Evolutionary conservation across 2,113 vertebrate species (phyloP).

Genomic region (Galeopterus variegatus): DNA sequence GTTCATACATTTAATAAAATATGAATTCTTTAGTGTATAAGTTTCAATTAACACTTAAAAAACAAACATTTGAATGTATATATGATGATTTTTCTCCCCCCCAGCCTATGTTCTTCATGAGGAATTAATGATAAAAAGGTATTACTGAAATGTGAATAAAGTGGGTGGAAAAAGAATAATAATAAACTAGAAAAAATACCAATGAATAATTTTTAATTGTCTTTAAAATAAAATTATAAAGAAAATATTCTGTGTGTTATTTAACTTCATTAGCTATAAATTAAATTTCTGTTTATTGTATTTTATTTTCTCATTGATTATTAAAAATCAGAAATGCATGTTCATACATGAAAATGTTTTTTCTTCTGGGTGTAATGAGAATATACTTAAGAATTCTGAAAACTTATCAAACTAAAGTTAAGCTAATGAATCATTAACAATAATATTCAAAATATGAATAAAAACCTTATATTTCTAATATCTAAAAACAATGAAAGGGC

Average conservation of each 20-base stretch:
- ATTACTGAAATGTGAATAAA: background rate
- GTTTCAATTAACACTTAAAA: background rate
- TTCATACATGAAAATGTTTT: background rate
- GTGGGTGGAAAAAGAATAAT: background rate
- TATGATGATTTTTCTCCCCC: background rate
- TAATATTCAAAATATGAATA: background rate
- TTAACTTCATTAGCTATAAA: background rate
- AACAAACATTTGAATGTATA: background rate
- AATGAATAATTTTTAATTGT: background rate
- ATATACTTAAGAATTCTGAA: slow-evolving; percentile 34
- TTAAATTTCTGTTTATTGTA: background rate
- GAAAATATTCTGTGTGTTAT: background rate
- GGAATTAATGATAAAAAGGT: background rate
- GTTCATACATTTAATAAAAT: background rate
- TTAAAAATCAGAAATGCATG: slow-evolving; percentile 56
- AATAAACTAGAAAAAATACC: background rate
- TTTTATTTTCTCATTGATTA: background rate
- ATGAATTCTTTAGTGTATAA: background rate
- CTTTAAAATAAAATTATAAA: slow-evolving; percentile 27
- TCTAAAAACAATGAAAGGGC: background rate
- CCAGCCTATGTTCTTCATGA: background rate
- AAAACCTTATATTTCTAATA: background rate
- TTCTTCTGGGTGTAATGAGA: background rate
- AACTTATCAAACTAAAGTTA: background rate
- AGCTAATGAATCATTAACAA: background rate